phyloP scores from a whole-genome alignment of 2,888 invertebrate genomes.

The Mimachlamys varia region DNA sequence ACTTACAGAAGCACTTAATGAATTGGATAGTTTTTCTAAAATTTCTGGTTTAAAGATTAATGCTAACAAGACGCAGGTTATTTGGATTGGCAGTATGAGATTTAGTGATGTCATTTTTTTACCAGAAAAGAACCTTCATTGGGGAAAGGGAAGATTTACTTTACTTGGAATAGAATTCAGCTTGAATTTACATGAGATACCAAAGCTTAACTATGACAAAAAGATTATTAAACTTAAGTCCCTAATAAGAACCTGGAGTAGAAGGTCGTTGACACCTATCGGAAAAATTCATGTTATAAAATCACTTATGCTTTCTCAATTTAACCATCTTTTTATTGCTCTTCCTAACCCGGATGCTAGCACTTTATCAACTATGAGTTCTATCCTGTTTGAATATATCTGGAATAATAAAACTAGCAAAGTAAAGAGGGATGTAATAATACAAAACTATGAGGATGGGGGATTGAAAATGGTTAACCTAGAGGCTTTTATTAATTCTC shows the following conservation, averaged over 20 bases:
- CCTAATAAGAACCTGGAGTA: constrained; percentile 6
- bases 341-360: background rate
- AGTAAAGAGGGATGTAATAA: background rate
- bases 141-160: too few species aligned
- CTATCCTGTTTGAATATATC: background rate
- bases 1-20: background rate
- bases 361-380: background rate
- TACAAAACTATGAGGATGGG: background rate
- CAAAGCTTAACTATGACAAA: constrained; percentile 41
- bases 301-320: background rate
- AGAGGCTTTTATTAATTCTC: background rate
- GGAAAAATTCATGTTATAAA: constrained; percentile 23
- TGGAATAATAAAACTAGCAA: background rate
- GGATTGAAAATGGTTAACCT: constrained; percentile 39
- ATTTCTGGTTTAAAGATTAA: constrained; percentile 36
- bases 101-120: constrained; percentile 13
- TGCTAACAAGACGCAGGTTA: constrained; percentile 16
- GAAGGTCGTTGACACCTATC: constrained; percentile 35
- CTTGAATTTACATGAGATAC: background rate
- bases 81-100: constrained; percentile 42
- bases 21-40: constrained; percentile 5
- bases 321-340: constrained; percentile 28
- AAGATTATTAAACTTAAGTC: constrained; percentile 38
- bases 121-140: constrained; percentile 36
- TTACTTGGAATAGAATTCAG: too few species aligned